Evolutionary conservation across 2,888 invertebrate genomes (phyloP).

Genomic region (Noctuana brunneofusca): DNA sequence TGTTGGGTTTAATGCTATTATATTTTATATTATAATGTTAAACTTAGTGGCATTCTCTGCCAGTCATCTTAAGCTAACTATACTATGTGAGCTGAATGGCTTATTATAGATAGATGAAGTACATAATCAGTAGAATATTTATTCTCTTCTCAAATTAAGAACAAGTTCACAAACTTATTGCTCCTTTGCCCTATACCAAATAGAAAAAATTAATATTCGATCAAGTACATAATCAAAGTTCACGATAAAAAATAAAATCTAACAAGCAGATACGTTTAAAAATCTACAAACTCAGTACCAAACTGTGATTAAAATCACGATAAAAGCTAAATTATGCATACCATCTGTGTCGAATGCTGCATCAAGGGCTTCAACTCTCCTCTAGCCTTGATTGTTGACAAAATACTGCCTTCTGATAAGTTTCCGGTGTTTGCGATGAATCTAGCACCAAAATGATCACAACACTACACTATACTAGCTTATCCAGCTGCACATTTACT

Average conservation of each 20-base stretch:
- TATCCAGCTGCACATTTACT: slow-evolving; percentile 27
- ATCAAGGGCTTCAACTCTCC: slow-evolving; percentile 40
- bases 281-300: neutral
- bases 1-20: no score
- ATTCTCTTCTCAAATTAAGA: no score
- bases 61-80: no score
- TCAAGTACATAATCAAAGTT: neutral
- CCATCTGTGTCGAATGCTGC: slow-evolving; percentile 41
- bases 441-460: slow-evolving; percentile 39
- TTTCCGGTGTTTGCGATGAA: slow-evolving; percentile 41
- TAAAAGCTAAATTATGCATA: slow-evolving; percentile 35
- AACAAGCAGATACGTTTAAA: neutral
- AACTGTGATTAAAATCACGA: slow-evolving; percentile 5
- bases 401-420: slow-evolving; percentile 43
- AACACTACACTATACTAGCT: slow-evolving; percentile 33
- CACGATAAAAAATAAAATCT: neutral
- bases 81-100: no score
- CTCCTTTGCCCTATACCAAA: no score
- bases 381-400: slow-evolving; percentile 56
- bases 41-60: no score
- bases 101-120: no score
- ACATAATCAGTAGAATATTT: no score
- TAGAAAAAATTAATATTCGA: no score
- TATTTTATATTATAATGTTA: no score
- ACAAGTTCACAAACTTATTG: no score